A percentile compares a stretch with the other conserved stretches of the same genome.
Conservation (phyloP, 2,113 vertebrate genomes). For the Pandion haliaetus region DNA sequence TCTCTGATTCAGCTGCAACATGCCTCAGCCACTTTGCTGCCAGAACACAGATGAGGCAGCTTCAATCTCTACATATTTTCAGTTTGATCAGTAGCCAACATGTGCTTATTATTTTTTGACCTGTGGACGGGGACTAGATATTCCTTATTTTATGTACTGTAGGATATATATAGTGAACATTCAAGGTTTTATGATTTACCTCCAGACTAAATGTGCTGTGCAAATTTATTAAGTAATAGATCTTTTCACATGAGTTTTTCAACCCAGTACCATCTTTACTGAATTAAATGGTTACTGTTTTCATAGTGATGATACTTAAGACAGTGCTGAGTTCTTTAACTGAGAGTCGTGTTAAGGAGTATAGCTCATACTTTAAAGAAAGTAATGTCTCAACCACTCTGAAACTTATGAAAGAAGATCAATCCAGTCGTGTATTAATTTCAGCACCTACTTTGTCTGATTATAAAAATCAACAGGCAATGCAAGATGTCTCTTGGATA, state of each 20-base stretch:
- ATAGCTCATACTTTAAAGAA: background rate
- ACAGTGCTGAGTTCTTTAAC: background rate
- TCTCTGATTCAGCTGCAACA: background rate
- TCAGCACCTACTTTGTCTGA: background rate
- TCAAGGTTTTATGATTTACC: conserved; percentile 6
- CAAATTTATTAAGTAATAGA: conserved; percentile 45
- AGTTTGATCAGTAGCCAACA: background rate
- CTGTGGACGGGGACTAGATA: background rate
- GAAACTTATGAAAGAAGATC: background rate
- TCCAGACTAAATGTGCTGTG: background rate
- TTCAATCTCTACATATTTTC: background rate
- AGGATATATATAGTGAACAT: background rate
- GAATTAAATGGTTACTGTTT: conserved; percentile 7
- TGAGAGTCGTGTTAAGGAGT: background rate
- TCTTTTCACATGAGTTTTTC: background rate
- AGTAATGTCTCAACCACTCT: background rate
- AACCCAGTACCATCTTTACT: background rate
- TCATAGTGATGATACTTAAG: background rate
- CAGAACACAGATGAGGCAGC: background rate
- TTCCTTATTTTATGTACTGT: background rate
- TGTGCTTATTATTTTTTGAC: background rate
- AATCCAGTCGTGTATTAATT: background rate
- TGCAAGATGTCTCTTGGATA: background rate
- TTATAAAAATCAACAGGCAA: background rate
- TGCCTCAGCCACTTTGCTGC: background rate